Evolutionary conservation across 2,888 invertebrate genomes (phyloP).

Genomic region (Drosophila leonis): DNA sequence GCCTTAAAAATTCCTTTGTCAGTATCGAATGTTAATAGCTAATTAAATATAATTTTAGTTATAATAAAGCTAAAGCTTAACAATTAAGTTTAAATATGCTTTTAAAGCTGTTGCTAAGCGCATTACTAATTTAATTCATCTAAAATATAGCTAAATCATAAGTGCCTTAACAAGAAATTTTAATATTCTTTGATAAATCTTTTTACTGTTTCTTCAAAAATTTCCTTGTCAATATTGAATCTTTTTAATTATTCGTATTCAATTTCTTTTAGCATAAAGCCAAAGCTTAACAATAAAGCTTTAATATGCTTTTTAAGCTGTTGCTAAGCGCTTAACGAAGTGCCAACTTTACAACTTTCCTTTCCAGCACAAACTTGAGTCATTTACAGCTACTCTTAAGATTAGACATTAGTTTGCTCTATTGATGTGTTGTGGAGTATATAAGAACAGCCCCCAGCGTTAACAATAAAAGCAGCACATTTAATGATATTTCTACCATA

Average conservation of each 20-base stretch:
- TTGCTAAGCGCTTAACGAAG: background rate
- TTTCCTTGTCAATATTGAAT: background rate
- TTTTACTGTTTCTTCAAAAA: no score
- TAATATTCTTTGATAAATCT: no score
- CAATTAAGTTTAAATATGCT: background rate
- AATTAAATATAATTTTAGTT: background rate
- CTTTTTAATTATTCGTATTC: background rate
- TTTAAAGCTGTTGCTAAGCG: conserved; percentile 1
- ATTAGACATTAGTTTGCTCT: conserved; percentile 1
- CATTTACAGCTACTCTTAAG: background rate
- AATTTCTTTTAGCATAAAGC: background rate
- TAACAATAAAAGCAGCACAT: conserved; percentile 35
- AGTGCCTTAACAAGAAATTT: no score
- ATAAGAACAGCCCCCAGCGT: conserved; percentile 17
- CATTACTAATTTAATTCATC: no score
- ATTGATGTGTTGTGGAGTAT: background rate
- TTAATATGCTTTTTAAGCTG: conserved; percentile 9
- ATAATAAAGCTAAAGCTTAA: background rate
- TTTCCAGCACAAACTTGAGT: background rate
- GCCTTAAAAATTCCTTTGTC: background rate
- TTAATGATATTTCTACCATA: conserved; percentile 33
- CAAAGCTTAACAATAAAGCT: background rate
- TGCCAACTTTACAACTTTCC: background rate
- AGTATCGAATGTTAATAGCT: background rate
- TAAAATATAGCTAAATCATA: no score